phyloP scores from a whole-genome alignment of 2,797 vertebrate species.

The Galagoides demidoff region DNA sequence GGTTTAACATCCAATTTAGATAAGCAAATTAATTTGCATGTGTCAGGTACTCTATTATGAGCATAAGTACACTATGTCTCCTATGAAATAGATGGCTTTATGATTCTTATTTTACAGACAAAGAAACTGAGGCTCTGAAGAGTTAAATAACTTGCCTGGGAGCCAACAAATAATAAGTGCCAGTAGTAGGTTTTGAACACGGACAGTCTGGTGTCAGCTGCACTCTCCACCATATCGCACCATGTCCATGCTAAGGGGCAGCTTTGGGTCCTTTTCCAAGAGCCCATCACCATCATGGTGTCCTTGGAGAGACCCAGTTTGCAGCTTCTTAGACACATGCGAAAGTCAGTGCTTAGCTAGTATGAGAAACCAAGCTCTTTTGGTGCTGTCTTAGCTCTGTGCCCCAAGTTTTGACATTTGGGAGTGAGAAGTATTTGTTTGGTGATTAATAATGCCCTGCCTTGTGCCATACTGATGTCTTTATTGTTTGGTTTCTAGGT shows the following conservation, averaged over 20 bases:
- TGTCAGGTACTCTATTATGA: background rate
- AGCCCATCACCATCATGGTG: background rate
- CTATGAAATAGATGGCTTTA: background rate
- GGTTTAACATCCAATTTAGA: background rate
- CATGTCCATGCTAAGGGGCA: background rate
- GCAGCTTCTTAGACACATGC: slow-evolving; percentile 64
- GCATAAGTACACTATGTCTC: background rate
- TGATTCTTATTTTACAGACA: background rate
- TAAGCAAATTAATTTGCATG: background rate
- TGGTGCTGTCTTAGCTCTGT: slow-evolving; percentile 40
- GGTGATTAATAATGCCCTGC: slow-evolving; percentile 61
- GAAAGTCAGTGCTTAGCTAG: slow-evolving; percentile 66
- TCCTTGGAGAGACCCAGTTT: slow-evolving; percentile 63
- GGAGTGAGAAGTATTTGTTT: slow-evolving; percentile 70
- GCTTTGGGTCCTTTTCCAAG: slow-evolving; percentile 5
- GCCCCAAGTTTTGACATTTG: slow-evolving; percentile 74
- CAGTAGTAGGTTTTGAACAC: background rate
- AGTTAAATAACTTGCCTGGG: slow-evolving; percentile 1
- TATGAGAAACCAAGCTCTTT: slow-evolving; percentile 72
- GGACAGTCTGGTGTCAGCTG: background rate
- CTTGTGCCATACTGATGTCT: slow-evolving; percentile 68
- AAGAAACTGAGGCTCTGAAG: background rate
- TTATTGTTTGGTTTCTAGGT: slow-evolving; percentile 50
- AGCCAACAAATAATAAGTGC: background rate
- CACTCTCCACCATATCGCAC: background rate